Conservation (phyloP, 92 coral and sea anemone species). For the Palythoa grandiflora region DNA sequence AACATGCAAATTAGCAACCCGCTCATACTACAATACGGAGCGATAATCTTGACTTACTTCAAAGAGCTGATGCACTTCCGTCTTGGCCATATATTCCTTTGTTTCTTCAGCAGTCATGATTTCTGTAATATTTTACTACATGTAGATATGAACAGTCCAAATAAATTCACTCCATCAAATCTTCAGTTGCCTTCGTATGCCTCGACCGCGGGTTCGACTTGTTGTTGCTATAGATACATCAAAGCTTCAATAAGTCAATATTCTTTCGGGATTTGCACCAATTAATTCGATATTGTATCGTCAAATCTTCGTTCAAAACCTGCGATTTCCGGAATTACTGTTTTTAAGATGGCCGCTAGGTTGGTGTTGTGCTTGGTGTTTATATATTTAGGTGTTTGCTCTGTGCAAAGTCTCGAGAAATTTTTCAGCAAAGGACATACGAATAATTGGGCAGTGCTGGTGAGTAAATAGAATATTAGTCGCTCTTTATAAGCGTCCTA, state of each 20-base stretch:
- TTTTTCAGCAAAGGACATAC: constrained; percentile 87
- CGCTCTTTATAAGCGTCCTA: background rate
- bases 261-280: constrained; percentile 6
- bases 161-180: background rate
- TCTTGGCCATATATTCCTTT: constrained; percentile 92
- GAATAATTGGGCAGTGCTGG: constrained; percentile 98
- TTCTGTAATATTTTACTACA: constrained; percentile 4
- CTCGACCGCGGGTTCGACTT: background rate
- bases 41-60: constrained; percentile 66
- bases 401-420: constrained; percentile 64
- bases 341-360: constrained; percentile 87
- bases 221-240: constrained; percentile 32
- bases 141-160: background rate
- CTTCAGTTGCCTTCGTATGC: background rate
- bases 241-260: background rate
- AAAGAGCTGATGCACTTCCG: constrained; percentile 95
- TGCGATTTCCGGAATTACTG: background rate
- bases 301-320: background rate
- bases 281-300: constrained; percentile 29
- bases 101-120: constrained; percentile 93
- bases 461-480: constrained; percentile 36
- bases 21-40: background rate
- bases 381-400: constrained; percentile 28
- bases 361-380: constrained; percentile 14
- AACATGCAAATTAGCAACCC: background rate